A percentile compares a stretch with the other conserved stretches of the same genome.
These are phyloP conservation scores for Seladonia tumulorum DNA, from an alignment of 2,888 invertebrate genomes.

Conservation along the genomic window DNA sequence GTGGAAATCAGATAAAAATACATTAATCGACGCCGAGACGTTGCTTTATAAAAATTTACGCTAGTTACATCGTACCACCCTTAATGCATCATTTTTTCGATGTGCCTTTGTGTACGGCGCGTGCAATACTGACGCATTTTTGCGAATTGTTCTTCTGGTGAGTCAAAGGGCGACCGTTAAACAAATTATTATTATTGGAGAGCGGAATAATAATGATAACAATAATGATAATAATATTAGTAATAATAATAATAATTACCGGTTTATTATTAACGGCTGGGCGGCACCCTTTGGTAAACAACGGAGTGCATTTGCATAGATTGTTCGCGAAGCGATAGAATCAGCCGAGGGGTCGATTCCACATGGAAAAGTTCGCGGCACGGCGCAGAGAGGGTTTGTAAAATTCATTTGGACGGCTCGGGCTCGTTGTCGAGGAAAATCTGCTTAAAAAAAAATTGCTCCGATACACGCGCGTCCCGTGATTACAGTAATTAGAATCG, in stretches of 20 bases:
- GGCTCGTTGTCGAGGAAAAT: neutral
- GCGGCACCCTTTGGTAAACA: neutral
- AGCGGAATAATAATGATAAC: neutral
- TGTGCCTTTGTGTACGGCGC: neutral
- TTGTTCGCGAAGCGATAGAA: conserved; percentile 1
- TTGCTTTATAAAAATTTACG: neutral
- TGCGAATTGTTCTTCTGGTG: neutral
- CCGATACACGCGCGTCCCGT: neutral
- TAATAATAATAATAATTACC: neutral
- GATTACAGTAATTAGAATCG: conserved; percentile 17
- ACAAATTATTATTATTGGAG: neutral
- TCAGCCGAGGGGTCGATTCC: neutral
- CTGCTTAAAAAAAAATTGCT: neutral
- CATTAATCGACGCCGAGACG: neutral
- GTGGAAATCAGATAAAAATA: neutral
- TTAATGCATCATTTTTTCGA: neutral
- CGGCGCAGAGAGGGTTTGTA: neutral
- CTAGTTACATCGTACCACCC: neutral
- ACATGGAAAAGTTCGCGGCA: neutral
- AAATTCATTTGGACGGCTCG: conserved; percentile 1
- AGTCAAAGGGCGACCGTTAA: neutral
- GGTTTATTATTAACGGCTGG: neutral
- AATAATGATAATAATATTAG: neutral
- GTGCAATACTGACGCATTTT: neutral
- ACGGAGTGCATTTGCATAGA: neutral